A percentile compares a stretch with the other conserved stretches of the same genome.
phyloP scores from a whole-genome alignment of 2,888 invertebrate genomes.

The Megastigmus dorsalis region DNA sequence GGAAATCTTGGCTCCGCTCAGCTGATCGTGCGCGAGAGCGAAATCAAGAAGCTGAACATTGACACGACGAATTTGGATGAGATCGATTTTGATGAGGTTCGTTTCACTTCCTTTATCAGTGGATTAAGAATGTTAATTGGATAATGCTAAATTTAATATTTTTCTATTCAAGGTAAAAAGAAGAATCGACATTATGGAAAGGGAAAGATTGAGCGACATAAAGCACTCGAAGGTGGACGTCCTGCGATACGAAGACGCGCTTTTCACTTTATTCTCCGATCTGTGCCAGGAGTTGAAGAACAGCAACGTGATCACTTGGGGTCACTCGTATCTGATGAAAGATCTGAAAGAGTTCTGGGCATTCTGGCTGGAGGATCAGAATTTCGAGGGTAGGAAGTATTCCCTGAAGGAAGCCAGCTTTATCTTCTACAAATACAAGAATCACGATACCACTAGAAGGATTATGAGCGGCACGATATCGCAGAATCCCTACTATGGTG shows the following conservation, averaged over 20 bases:
- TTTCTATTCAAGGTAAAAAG: constrained; percentile 48
- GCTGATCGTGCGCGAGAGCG: constrained; percentile 44
- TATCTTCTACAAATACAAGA: constrained; percentile 45
- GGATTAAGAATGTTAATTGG: too few relatives aligned
- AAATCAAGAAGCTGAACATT: constrained; percentile 34
- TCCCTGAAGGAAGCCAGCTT: constrained; percentile 50
- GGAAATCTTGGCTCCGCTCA: constrained; percentile 48
- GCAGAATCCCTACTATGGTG: constrained; percentile 52
- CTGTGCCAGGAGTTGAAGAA: constrained; percentile 53
- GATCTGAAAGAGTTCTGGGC: constrained; percentile 52
- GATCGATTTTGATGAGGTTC: constrained; percentile 50
- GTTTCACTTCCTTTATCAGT: not conserved
- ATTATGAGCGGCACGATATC: constrained; percentile 45
- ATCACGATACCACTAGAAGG: constrained; percentile 42
- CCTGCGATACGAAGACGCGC: constrained; percentile 48
- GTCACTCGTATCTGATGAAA: constrained; percentile 53
- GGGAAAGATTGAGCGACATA: constrained; percentile 46
- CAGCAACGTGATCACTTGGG: constrained; percentile 52
- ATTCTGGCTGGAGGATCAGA: constrained; percentile 53
- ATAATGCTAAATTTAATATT: too few relatives aligned
- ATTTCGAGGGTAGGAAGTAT: constrained; percentile 50
- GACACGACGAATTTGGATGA: constrained; percentile 33
- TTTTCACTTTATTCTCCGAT: constrained; percentile 47
- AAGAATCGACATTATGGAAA: constrained; percentile 45
- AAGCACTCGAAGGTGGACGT: constrained; percentile 49